These are phyloP conservation scores for Patella caerulea DNA, from an alignment of 2,888 invertebrate genomes.

Conservation along the genomic window DNA sequence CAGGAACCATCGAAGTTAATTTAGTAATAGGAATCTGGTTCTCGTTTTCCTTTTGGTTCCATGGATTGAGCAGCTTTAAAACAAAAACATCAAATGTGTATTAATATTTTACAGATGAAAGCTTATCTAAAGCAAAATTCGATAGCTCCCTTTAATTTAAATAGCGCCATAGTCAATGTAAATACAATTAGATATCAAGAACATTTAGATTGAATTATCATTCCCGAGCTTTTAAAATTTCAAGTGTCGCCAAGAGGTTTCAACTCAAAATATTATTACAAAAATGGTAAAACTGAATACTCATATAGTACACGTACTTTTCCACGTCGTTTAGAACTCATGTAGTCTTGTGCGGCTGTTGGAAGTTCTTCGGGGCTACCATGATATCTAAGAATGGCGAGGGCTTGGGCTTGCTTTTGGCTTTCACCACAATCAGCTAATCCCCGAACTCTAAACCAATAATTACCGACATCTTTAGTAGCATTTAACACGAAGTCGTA, in stretches of 20 bases:
- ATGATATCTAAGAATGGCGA: conserved; percentile 87
- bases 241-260: too few relatives aligned
- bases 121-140: too few relatives aligned
- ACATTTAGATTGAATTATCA: too few relatives aligned
- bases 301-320: conserved; percentile 30
- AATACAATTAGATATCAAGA: too few relatives aligned
- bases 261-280: too few relatives aligned
- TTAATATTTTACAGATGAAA: too few relatives aligned
- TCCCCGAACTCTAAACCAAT: conserved; percentile 89
- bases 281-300: too few relatives aligned
- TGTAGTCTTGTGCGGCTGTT: conserved; percentile 33
- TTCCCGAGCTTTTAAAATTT: too few relatives aligned
- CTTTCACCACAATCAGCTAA: conserved; percentile 82
- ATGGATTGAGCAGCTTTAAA: conserved; percentile 77
- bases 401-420: conserved; percentile 80
- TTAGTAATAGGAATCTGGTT: conserved; percentile 66
- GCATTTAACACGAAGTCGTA: conserved; percentile 84
- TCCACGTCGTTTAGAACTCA: conserved; percentile 36
- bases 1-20: conserved; percentile 35
- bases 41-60: conserved; percentile 79
- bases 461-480: conserved; percentile 82
- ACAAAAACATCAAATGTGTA: too few relatives aligned
- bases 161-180: too few relatives aligned
- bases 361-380: conserved; percentile 70
- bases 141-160: too few relatives aligned